Conservation (phyloP, 2,113 vertebrate genomes). For the Passer montanus region DNA sequence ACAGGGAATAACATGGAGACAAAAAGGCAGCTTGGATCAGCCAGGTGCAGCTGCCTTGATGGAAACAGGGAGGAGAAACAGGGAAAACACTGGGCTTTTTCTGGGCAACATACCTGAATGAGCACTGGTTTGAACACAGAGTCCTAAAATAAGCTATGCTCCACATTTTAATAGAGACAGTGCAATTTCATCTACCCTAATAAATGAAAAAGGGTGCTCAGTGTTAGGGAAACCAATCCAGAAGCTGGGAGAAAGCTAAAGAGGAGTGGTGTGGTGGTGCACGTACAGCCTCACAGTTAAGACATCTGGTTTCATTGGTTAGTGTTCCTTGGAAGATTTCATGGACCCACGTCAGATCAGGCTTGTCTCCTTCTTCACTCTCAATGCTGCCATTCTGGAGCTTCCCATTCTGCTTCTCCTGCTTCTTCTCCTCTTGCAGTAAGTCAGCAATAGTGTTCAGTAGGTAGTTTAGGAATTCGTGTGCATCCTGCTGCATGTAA, state of each 20-base stretch:
- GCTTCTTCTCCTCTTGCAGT: constrained; percentile 80
- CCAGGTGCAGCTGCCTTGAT: constrained; percentile 9
- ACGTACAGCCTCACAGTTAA: constrained; percentile 94
- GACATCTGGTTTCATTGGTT: constrained; percentile 94
- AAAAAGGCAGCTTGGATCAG: constrained; percentile 13
- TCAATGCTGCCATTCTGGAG: constrained; percentile 76
- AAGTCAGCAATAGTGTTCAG: constrained; percentile 93
- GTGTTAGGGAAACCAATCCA: not conserved
- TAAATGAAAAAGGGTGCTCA: constrained; percentile 30
- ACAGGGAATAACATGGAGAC: constrained; percentile 30
- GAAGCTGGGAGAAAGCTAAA: constrained; percentile 22
- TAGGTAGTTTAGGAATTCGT: constrained; percentile 93
- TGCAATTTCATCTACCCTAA: constrained; percentile 64
- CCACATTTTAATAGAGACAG: constrained; percentile 53
- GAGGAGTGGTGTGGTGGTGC: constrained; percentile 25
- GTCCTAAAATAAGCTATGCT: constrained; percentile 54
- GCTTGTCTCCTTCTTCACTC: constrained; percentile 81
- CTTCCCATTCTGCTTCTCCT: constrained; percentile 77
- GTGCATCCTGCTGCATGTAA: constrained; percentile 95
- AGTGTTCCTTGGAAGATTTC: constrained; percentile 95
- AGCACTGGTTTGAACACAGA: constrained; percentile 50
- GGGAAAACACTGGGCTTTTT: constrained; percentile 14
- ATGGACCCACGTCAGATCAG: constrained; percentile 90
- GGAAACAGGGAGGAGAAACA: constrained; percentile 21
- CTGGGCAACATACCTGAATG: constrained; percentile 52